Base-by-base conservation (phyloP, 2,113 vertebrate genomes). In the Fulica atra region DNA sequence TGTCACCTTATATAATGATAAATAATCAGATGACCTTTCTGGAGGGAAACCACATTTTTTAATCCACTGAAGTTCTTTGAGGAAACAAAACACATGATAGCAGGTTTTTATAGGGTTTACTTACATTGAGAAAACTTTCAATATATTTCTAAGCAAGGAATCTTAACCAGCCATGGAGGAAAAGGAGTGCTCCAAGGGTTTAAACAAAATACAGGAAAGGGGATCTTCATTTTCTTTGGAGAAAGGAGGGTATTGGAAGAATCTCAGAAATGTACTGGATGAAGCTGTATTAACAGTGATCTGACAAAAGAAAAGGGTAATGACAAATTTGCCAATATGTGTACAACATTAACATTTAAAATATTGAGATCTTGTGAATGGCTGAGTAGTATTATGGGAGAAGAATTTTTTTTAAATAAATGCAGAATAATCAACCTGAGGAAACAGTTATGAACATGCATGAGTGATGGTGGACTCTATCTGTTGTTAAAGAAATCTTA, bases 191-290 rank as follows among this genome's bases (percentile, higher is more conserved):
- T 88, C 28, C 33, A 83, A 51, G n/a, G 42, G 17, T 65, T 92
- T 72, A 83, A 86, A 57, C 9, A 76, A 65, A 69, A 69, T 69
- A 48, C 9, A 72, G 29, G 15, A 90, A 74, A 82, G 15, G 6
- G 10, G 24, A 85, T 92, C 87, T 95, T 80, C 14, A 56, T 92
- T 76, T 95, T 40, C 29, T 77, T 88, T 92, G 71, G n/a, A 80
- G 59, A 88, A 88, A 92, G 29, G 6, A 77, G 2, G 3, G 35
- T 77, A 80, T 46, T 72, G 68, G 26, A 69, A 44, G 50, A 88
- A 88, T 57, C 33, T 29, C n/a, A n/a, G 35, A 93, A 4, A 33
- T 76, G 44, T 40, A 61, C 40, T 69, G 72, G 35, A 91, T 83
- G n/a, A 80, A 65, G 28, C 13, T 92, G 12, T 35, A 70, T 73